Base-by-base conservation (phyloP, 2,888 invertebrate genomes). In the Bugula neritina region DNA sequence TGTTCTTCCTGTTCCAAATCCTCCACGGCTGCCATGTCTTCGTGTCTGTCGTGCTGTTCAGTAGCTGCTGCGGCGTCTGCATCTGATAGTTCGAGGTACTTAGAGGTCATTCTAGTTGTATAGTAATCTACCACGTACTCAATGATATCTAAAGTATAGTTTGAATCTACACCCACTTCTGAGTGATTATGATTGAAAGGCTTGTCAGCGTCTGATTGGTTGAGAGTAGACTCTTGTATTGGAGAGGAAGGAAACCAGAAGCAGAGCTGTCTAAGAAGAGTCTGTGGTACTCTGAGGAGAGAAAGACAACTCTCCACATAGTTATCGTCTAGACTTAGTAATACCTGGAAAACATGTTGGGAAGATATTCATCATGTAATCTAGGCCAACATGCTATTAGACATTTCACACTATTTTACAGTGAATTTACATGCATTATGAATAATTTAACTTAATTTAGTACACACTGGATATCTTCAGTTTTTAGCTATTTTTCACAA, bases 81-180 rank as follows among this genome's bases (percentile, higher is more conserved):
- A 10, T 43, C 43, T 10, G 63, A 27, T 5, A 31, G 31, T 27
- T 63, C 34, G 31, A 63, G 17, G 34, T 31, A 5, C 2, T 63
- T 27, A 31, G 63, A 27, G 31, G 63, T 34, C 27, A 63, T 21
- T 31, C 63, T 27, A 2, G 63, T 63, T 63, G 27, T 63, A 31
- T 63, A 63, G 63, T 63, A 63, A n/a, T 63, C 63, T 31, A 31
- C 5, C 27, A 63, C 63, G n/a, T 63, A 63, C 21, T 63, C 5
- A 31, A 3, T n/a, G 25, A 55, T n/a, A 3, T 55, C 55, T 23
- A 3, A 5, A n/a, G n/a, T 23, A 13, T 5, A 13, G 5, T 10
- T n/a, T n/a, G 55, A 17, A 5, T 13, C 55, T 3, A 3, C 21
- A 55, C 25, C 55, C 25, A 13, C 25, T n/a, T n/a, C n/a, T n/a